Conservation (phyloP, 2,797 vertebrate genomes). For the Periparus ater region DNA sequence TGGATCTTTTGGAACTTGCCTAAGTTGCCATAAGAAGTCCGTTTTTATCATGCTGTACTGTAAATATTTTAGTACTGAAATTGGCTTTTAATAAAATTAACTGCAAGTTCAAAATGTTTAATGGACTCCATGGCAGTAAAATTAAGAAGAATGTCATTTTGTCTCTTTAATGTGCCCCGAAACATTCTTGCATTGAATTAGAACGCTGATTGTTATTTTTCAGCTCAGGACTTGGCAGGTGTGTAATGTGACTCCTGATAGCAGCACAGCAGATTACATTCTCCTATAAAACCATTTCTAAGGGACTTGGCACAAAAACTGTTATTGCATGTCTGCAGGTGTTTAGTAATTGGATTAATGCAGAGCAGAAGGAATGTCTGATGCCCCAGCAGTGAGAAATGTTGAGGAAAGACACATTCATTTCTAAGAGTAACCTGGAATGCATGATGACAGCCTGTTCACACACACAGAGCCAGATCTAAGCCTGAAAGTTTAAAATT, state of each 20-base stretch:
- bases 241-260: conserved; percentile 85
- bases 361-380: conserved; percentile 84
- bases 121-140: conserved; percentile 72
- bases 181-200: conserved; percentile 80
- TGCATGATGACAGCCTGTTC: conserved; percentile 81
- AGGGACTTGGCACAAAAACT: conserved; percentile 82
- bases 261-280: conserved; percentile 83
- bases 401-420: conserved; percentile 80
- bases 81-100: conserved; percentile 69
- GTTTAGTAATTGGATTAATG: conserved; percentile 93
- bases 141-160: conserved; percentile 70
- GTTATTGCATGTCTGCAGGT: conserved; percentile 92
- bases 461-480: conserved; percentile 79
- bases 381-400: conserved; percentile 72
- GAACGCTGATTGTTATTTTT: conserved; percentile 80
- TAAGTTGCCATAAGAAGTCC: conserved; percentile 52
- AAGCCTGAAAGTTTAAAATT: conserved; percentile 76
- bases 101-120: conserved; percentile 72
- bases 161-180: conserved; percentile 76
- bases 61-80: conserved; percentile 73
- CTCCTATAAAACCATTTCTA: conserved; percentile 77
- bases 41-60: conserved; percentile 53
- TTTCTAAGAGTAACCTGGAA: conserved; percentile 81
- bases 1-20: conserved; percentile 69
- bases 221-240: conserved; percentile 83